These are phyloP conservation scores for Eubucco bourcierii DNA, from an alignment of 2,113 vertebrate species.

Conservation along the genomic window DNA sequence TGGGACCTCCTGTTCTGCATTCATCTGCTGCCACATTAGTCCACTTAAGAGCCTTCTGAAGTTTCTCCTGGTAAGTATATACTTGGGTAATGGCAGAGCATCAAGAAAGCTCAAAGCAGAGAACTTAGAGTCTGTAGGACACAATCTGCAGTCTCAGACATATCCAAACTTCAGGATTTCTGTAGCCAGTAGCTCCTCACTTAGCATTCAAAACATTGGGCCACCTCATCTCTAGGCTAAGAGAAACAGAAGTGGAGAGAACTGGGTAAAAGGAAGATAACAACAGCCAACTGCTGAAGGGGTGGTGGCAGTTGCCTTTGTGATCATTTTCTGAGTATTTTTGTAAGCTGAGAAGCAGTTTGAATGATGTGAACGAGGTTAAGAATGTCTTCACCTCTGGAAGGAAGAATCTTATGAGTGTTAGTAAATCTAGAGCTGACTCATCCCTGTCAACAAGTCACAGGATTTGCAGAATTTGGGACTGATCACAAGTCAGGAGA, in stretches of 20 bases:
- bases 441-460: not conserved
- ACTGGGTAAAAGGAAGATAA: not conserved
- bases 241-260: rapidly evolving
- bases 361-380: not conserved
- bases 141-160: not conserved
- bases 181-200: not conserved
- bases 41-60: not conserved
- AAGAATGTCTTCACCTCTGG: not conserved
- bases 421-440: not conserved
- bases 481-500: not conserved
- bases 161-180: not conserved
- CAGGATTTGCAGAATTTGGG: not conserved
- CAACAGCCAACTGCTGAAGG: not conserved
- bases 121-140: not conserved
- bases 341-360: not conserved
- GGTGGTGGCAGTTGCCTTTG: not conserved
- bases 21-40: not conserved
- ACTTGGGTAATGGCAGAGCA: not conserved
- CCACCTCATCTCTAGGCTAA: not conserved
- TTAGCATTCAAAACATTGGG: not conserved
- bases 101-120: not conserved
- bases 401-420: not conserved
- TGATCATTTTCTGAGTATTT: not conserved
- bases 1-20: not conserved
- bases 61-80: not conserved